phyloP scores from a whole-genome alignment of 2,888 invertebrate genomes.

The Synergus itoensis region DNA sequence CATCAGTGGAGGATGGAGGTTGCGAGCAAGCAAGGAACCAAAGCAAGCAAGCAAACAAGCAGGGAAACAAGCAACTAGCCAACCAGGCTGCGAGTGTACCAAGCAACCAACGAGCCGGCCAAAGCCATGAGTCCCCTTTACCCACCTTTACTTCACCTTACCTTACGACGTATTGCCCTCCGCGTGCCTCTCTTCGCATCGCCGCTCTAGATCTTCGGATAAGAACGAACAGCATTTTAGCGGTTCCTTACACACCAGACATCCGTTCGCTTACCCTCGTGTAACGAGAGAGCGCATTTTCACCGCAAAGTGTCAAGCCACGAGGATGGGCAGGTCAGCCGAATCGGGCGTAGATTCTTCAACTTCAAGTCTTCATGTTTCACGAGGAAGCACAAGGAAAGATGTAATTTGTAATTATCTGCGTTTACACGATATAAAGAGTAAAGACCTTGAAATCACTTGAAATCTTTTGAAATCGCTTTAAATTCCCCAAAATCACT shows the following conservation, averaged over 20 bases:
- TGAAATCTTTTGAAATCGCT: too few relatives aligned
- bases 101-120: conserved; percentile 61
- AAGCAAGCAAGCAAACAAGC: conserved; percentile 50
- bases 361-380: background rate
- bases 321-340: conserved; percentile 46
- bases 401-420: conserved; percentile 29
- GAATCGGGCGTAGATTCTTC: conserved; percentile 31
- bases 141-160: conserved; percentile 55
- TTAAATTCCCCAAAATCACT: too few relatives aligned
- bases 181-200: conserved; percentile 77
- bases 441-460: too few relatives aligned
- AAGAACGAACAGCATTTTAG: conserved; percentile 78
- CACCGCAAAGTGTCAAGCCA: conserved; percentile 63
- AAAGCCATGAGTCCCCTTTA: conserved; percentile 66
- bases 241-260: conserved; percentile 79
- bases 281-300: conserved; percentile 61
- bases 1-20: conserved; percentile 57
- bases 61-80: conserved; percentile 46
- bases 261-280: conserved; percentile 74
- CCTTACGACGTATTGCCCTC: conserved; percentile 70
- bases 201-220: conserved; percentile 78
- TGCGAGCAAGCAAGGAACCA: conserved; percentile 51
- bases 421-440: background rate
- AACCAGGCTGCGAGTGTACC: conserved; percentile 41
- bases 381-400: background rate